Base-by-base conservation (phyloP, 2,113 vertebrate genomes). In the Otis tarda region DNA sequence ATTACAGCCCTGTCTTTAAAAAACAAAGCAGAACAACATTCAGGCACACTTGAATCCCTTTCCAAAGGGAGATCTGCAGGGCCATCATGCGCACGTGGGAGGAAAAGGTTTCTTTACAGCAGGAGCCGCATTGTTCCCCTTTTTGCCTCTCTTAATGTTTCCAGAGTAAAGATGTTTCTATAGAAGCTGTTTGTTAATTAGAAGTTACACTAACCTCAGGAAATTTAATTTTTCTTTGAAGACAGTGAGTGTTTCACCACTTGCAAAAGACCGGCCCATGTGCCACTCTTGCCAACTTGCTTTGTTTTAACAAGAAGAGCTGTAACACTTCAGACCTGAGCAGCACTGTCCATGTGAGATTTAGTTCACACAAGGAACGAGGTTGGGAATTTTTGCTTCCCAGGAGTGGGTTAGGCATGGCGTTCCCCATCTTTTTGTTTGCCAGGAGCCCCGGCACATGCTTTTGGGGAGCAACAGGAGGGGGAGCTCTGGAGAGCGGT, bases 391-490 rank as follows among this genome's bases (percentile, higher is more conserved):
- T 61, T 85, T 49, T 81, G 24, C 47, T 45, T 60, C 41, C 20
- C 9, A 2, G 27, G 31, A 60, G 30, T 2, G 8, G 21, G 4
- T 57, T 52, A 79, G 33, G 60, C 47, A 52, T 12, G 60, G 60
- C 4, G 4, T 63, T 83, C 28, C 15, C 49, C 14, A n/a, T 43
- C 30, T 30, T 37, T 30, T 45, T 9, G 25, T 67, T 39, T n/a
- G 31, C 23, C 35, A 31, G 27, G 47, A 56, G 7, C 45, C 70
- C 22, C 4, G 18, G 87, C 45, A 19, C 6, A 41, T 5, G 10
- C 10, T 21, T 1, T 33, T 21, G 50, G 12, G 4, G 41, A 43
- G 18, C 37, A 56, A 24, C 0, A 0, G 49, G 28, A 45, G 8
- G 4, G 12, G 19, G 19, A 28, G 69, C 37, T 59, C 63, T 53